Evolutionary conservation across 2,888 invertebrate species (phyloP).

Genomic region (Odontothrips loti): DNA sequence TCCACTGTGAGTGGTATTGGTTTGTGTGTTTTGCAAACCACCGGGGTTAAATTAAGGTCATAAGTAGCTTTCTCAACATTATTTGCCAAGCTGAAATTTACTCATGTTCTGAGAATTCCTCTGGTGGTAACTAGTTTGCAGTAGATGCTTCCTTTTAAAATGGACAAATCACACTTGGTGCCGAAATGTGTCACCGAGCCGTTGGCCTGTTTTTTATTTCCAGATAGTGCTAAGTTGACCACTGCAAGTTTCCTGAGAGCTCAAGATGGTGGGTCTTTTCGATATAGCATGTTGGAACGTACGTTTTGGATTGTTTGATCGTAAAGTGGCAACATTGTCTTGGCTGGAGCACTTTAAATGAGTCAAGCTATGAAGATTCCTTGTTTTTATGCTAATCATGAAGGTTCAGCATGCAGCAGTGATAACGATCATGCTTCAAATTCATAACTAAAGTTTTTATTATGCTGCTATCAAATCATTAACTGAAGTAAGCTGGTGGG

Average conservation of each 20-base stretch:
- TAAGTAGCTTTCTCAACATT: too few relatives aligned
- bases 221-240: constrained; percentile 22
- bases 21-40: too few relatives aligned
- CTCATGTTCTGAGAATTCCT: too few relatives aligned
- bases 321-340: constrained; percentile 20
- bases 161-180: constrained; percentile 7
- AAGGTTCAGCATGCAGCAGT: constrained; percentile 4
- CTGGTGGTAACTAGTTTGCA: background rate
- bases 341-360: constrained; percentile 22
- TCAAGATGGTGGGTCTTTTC: constrained; percentile 19
- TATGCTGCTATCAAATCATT: background rate
- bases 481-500: background rate
- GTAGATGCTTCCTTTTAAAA: background rate
- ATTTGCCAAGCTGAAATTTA: too few relatives aligned
- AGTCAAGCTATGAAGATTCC: constrained; percentile 1
- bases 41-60: too few relatives aligned
- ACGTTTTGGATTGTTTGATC: constrained; percentile 25
- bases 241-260: constrained; percentile 24
- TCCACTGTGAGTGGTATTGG: too few relatives aligned
- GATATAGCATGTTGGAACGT: constrained; percentile 24
- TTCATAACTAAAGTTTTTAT: background rate
- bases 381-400: background rate
- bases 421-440: background rate
- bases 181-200: constrained; percentile 6
- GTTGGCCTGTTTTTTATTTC: constrained; percentile 24